Evolutionary conservation across 2,113 vertebrate species (phyloP).

Genomic region (Prinia subflava): DNA sequence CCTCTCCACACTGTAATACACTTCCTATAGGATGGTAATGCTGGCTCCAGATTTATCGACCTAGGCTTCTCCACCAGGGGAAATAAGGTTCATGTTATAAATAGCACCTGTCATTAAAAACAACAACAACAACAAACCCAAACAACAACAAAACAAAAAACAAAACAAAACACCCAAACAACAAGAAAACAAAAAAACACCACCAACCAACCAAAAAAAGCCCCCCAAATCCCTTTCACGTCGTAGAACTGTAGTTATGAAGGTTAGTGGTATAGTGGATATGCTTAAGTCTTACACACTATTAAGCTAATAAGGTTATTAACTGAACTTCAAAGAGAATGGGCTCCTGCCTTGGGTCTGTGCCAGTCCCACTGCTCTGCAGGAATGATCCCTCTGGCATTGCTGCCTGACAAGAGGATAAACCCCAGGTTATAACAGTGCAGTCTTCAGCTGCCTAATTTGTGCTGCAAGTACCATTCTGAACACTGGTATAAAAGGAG

Average conservation of each 20-base stretch:
- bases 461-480: not conserved
- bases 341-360: not conserved
- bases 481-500: not conserved
- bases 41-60: not conserved
- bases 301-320: slow-evolving; percentile 12
- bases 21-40: not conserved
- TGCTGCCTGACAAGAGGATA: not conserved
- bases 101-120: not conserved
- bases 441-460: not conserved
- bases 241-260: not conserved
- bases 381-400: fast-evolving
- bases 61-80: not conserved
- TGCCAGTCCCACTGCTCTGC: not conserved
- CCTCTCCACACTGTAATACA: fast-evolving
- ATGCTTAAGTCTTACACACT: not conserved
- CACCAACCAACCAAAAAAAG: not conserved
- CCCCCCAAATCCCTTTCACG: not conserved
- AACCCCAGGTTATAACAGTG: fast-evolving
- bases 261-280: not conserved
- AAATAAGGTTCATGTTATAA: not conserved
- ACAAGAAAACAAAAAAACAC: not conserved
- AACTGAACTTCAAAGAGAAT: not conserved
- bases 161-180: not conserved
- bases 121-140: not conserved
- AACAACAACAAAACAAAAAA: not conserved